phyloP scores from a whole-genome alignment of 2,113 vertebrate genomes.

The Bubalus kerabau region DNA sequence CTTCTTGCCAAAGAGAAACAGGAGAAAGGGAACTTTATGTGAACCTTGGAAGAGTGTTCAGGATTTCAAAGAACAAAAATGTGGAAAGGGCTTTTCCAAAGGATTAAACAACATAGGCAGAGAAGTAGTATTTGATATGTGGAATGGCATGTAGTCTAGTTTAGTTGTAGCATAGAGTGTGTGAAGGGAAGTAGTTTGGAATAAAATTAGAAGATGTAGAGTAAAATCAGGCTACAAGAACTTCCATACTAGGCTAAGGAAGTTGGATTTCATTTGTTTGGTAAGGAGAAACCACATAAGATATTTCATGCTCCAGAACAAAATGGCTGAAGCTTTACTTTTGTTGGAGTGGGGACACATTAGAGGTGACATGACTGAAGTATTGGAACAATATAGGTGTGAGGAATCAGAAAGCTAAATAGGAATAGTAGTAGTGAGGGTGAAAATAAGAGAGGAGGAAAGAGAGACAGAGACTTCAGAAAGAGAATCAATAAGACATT shows the following conservation, averaged over 20 bases:
- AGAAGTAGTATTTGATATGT: not conserved
- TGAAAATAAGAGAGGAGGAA: not conserved
- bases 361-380: not conserved
- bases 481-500: not conserved
- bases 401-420: not conserved
- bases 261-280: not conserved
- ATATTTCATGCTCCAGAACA: not conserved
- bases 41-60: not conserved
- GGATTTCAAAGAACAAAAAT: not conserved
- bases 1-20: not conserved
- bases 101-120: not conserved
- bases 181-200: not conserved
- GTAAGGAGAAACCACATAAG: not conserved
- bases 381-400: not conserved
- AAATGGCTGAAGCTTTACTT: not conserved
- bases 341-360: not conserved
- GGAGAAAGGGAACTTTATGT: not conserved
- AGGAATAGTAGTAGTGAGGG: not conserved
- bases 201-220: not conserved
- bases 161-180: not conserved
- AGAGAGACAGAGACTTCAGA: not conserved
- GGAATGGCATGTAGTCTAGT: not conserved
- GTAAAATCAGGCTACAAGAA: not conserved
- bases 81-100: not conserved
- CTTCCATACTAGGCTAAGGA: not conserved